Evolutionary conservation across 64 coral and sea anemone species (phyloP), one percentile per base, ranked within the genome.

Genomic region (Orbicella faveolata): DNA sequence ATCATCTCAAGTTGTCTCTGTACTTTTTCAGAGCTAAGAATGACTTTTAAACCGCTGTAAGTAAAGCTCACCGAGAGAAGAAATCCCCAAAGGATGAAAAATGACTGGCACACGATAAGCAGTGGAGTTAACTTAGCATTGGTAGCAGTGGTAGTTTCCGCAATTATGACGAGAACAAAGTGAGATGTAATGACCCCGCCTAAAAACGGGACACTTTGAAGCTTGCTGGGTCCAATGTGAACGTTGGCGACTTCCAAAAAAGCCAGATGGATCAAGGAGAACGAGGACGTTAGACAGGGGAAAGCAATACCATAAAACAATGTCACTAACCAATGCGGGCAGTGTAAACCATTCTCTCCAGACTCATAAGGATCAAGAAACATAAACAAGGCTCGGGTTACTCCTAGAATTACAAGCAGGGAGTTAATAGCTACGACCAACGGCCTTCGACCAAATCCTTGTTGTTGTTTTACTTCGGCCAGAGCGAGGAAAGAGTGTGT

Each of bases 41-140:
- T 77, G 2, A 94, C 73, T 85, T 89, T 94, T 9, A 88, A 26
- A 39, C 92, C 87, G n/a, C 92, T 89, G 87, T 89, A 94, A 10
- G 89, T 73, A 61, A 94, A 94, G 36, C 85, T 75, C 9, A 62
- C 34, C 2, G 86, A 94, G 12, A 88, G 53, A n/a, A 89, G 2
- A 39, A 94, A 37, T 9, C 92, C 87, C 87, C 92, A 94, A 18
- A 86, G 13, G 36, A 94, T 94, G 80, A 94, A 94, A 36, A 94
- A 79, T 1, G 41, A 85, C 63, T 93, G 92, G 36, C 92, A 93
- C 16, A 77, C 79, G 33, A 89, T 84, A 0, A 89, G 39, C 33
- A 93, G n/a, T 64, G 23, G 36, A 16, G 57, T 51, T 0, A 81
- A 44, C 7, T 81, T 63, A 0, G 87, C 54, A 53, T 57, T 35